Evolutionary conservation across 2,888 invertebrate species (phyloP), one percentile per base, ranked within the genome.

Genomic region (Troglohyphantes excavatus): DNA sequence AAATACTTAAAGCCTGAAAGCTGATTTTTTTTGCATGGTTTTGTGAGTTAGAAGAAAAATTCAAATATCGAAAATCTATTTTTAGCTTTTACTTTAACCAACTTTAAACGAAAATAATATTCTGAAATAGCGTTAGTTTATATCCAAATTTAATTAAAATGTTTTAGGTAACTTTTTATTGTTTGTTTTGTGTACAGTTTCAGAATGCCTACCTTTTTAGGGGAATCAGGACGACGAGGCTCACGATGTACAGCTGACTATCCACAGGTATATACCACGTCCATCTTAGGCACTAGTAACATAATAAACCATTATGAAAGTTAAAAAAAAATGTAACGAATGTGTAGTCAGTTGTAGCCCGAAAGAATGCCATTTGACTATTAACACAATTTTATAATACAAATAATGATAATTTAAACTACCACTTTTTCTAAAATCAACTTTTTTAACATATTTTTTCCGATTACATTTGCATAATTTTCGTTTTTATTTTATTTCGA

Each of bases 261-360:
- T 89, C 89, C 11, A 83, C 89, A 1, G 89, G 83, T 26, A 89
- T 83, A 33, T 89, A 89, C 89, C 89, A 89, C 27, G 46, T 63
- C 89, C 89, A 89, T 11, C 83, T 67, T 29, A 89, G 6, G 21
- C 89, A 89, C 89, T 89, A 11, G 27, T 70, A 70, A 5, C 29
- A 29, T 27, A 63, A 53, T 39, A 72, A 68, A 53, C 17, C 3
- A 33, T 6, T 33, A 33, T 33, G 3, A 3, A 9, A 6, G 33
- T 33, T 33, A 33, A 17, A 67, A 67, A 19, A 26, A 26, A 33
- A 33, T n/a, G 9, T 33, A 33, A 33, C 9, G 5, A 9, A 6
- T 33, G 33, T 33, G 33, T 33, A n/a, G n/a, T n/a, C n/a, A n/a
- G n/a, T n/a, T n/a, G n/a, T n/a, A n/a, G n/a, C n/a, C n/a, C n/a